Base-by-base conservation (phyloP, 2,888 invertebrate genomes). In the Harpalus rufipes region DNA sequence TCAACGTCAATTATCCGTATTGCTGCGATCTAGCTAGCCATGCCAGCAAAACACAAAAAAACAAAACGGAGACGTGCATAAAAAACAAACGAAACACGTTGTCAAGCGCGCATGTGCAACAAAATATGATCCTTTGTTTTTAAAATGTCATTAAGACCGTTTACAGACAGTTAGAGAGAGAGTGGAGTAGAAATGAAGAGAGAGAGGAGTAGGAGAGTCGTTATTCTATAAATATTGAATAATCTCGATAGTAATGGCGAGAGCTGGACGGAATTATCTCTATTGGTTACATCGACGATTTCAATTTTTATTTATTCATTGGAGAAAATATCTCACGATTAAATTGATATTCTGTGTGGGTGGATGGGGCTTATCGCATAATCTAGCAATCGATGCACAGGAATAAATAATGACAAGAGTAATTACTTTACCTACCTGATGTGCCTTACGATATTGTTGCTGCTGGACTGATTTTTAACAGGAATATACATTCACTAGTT, bases 111-210 rank as follows among this genome's bases (percentile, higher is more conserved):
- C 76, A 78, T 78, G 78, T 32, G 78, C 58, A 78, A 16, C 39
- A 39, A 65, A 65, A 68, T 68, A 18, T 74, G 44, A 85, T 84
- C 85, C 84, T 86, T 84, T 86, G 85, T 85, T 85, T 87, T 87
- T 86, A 86, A 87, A 87, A 87, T 86, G 87, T 87, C 87, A 87
- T 87, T 87, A 87, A 84, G 86, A 86, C 39, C 86, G 86, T 87
- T 87, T 87, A 63, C 63, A 63, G 63, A 63, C 63, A 21, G 18
- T 63, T 63, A 74, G 44, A 44, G 44, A 44, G 44, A 74, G 44
- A 74, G n/a, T 16, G 21, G 18, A 12, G 59, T 12, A 25, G 63
- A 12, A 10, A 21, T 21, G 1, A 21, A 21, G 63, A 25, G 2
- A 63, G 21, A 63, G 21, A 59, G 16, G 8, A 18, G 18, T 16